Conservation (phyloP, 2,113 vertebrate species). For the Kobus ellipsiprymnus region DNA sequence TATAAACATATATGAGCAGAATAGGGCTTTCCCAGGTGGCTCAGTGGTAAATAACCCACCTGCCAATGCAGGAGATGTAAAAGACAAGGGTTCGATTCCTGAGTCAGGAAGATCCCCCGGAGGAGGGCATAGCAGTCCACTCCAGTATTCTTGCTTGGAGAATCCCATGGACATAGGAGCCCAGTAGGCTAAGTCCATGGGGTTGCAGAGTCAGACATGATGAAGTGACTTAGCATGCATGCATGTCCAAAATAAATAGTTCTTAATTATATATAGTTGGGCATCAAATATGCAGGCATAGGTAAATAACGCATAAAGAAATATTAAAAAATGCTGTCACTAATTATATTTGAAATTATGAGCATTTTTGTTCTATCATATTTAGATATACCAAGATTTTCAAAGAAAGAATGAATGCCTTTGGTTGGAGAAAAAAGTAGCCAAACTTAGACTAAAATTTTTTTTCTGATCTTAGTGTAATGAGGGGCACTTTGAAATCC, state of each 20-base stretch:
- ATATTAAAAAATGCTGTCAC: neutral
- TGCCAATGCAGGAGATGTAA: neutral
- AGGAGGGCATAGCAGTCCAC: neutral
- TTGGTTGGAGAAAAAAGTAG: neutral
- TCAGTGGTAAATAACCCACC: neutral
- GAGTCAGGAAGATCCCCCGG: neutral
- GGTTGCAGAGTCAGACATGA: neutral
- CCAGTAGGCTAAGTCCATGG: neutral
- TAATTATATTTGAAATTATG: neutral
- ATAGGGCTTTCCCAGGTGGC: neutral
- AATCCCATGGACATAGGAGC: neutral
- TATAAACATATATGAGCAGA: neutral
- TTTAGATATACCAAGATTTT: neutral
- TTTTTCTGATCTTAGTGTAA: neutral
- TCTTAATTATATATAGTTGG: neutral
- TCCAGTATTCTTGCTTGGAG: neutral
- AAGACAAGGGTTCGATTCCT: rapidly evolving
- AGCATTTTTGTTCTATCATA: neutral
- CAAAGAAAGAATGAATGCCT: neutral
- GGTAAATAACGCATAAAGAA: neutral
- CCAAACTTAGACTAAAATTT: neutral
- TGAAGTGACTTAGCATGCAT: neutral
- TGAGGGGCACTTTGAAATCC: neutral
- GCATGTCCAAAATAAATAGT: neutral
- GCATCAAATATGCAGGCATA: neutral